Conservation (phyloP, 2,888 invertebrate species). For the Platycheirus rosarum region DNA sequence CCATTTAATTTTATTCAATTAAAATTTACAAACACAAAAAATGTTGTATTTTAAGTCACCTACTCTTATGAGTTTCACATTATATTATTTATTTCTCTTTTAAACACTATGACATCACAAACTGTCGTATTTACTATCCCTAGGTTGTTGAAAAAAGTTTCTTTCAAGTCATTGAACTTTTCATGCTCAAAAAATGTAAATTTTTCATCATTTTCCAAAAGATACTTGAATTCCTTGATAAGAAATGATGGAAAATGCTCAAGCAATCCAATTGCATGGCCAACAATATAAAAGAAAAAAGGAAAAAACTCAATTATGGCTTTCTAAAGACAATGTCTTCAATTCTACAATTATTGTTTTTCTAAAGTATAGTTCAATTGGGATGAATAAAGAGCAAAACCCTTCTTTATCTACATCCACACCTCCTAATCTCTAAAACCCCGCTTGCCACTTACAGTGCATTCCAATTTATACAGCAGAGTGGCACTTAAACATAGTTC, state of each 20-base stretch:
- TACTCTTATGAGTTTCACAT: no score
- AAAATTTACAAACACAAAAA: no score
- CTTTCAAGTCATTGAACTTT: no score
- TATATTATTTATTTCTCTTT: no score
- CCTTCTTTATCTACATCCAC: constrained; percentile 25
- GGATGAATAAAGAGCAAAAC: constrained; percentile 34
- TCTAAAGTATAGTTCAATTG: constrained; percentile 25
- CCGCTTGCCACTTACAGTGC: background rate
- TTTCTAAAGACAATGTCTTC: constrained; percentile 39
- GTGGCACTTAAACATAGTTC: constrained; percentile 39
- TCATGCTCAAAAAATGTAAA: no score
- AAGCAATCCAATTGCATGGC: background rate
- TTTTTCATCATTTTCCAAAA: no score
- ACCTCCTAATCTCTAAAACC: background rate
- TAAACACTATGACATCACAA: no score
- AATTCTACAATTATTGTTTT: background rate
- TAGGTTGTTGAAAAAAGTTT: no score
- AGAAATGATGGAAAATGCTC: background rate
- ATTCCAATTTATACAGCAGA: background rate
- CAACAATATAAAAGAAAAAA: constrained; percentile 3
- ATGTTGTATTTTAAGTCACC: no score
- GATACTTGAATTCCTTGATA: background rate
- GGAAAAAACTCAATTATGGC: constrained; percentile 35
- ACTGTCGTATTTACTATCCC: no score
- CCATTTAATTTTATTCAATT: no score